Evolutionary conservation across 2,113 vertebrate species (phyloP), one percentile per base, ranked within the genome.

Genomic region (Bambusicola thoracicus): DNA sequence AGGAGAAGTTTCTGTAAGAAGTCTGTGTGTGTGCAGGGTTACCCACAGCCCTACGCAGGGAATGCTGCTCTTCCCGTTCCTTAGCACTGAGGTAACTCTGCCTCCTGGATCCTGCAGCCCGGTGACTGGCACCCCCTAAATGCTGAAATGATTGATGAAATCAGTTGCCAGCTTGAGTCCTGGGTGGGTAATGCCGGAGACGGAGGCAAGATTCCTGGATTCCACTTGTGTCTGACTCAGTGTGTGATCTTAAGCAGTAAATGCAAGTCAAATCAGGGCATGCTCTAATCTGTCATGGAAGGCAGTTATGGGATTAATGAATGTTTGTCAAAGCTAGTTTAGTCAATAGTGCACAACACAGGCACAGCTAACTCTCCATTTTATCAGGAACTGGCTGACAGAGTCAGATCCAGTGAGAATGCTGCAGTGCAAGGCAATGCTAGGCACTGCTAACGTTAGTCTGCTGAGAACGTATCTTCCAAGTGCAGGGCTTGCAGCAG

Each of bases 191-290:
- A 36, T 1, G 3, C 53, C 32, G 68, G 75, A 91, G 76, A 32
- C 36, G 30, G 89, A 67, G 55, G 58, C 41, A 80, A 46, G 41
- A 85, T 85, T 87, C 91, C 93, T 94, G 93, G 55, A 70, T 92
- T 92, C 91, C 46, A 13, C 49, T 85, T 51, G 34, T 40, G 67
- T 77, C 89, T 94, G 87, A 89, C 76, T 92, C 79, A 82, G 65
- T 86, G 79, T 75, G 75, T 56, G 87, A 95, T 92, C 79, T 91
- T 74, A 80, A 83, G 4, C 81, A 94, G 87, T 82, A 96, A 63
- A 85, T 32, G 7, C 11, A 75, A 87, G 79, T 89, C 81, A 87
- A 81, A 87, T 32, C 72, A 83, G 89, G 84, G 75, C 89, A 59
- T 56, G 82, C 89, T 91, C 75, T 80, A 82, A 81, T 92, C 87